phyloP scores from a whole-genome alignment of 2,888 invertebrate species.

The Idaea biselata region DNA sequence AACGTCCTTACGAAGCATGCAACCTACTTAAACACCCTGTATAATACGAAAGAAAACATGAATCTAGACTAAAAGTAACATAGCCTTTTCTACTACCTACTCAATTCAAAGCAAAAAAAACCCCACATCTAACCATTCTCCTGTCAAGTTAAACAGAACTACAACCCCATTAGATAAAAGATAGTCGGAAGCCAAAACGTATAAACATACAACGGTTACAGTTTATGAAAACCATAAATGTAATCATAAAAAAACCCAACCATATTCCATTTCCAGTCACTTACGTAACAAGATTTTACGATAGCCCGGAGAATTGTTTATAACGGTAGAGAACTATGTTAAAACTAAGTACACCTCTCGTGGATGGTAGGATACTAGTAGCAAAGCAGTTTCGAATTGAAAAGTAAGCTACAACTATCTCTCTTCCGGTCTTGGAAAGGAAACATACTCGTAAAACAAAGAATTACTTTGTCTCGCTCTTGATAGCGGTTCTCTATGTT shows the following conservation, averaged over 20 bases:
- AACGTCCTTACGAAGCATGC: too few species aligned
- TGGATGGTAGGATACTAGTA: not conserved
- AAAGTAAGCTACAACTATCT: not conserved
- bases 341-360: not conserved
- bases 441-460: too few species aligned
- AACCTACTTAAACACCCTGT: too few species aligned
- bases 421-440: not conserved
- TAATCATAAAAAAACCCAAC: not conserved
- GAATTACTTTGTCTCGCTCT: too few species aligned
- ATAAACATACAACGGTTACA: not conserved
- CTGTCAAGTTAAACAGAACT: too few species aligned
- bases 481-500: too few species aligned
- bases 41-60: too few species aligned
- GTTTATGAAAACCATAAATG: not conserved
- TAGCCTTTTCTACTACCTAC: too few species aligned
- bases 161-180: not conserved
- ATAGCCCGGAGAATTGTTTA: not conserved
- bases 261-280: constrained; percentile 1
- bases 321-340: not conserved
- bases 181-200: not conserved
- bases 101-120: too few species aligned
- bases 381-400: not conserved
- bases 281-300: not conserved
- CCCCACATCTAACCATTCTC: too few species aligned
- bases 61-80: too few species aligned